Evolutionary conservation across 53 echinoderm and acorn worm species (phyloP).

Genomic region (Hippasteria phrygiana): DNA sequence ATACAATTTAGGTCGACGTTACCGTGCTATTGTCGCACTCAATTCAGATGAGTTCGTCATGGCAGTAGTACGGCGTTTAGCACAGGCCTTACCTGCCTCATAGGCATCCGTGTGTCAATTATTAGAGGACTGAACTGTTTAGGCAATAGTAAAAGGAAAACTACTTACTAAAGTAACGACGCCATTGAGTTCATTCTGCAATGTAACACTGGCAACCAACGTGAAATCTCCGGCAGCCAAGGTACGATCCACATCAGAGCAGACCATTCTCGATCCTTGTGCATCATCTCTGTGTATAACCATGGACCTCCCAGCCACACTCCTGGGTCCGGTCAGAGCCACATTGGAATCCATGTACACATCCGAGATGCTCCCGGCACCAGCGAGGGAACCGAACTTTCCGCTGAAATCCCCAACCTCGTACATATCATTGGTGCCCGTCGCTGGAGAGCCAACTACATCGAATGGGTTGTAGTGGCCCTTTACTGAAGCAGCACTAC

Average conservation of each 20-base stretch:
- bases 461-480: slow-evolving; percentile 88
- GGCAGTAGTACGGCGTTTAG: too few species aligned
- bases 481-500: slow-evolving; percentile 67
- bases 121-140: too few species aligned
- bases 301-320: slow-evolving; percentile 77
- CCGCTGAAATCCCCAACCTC: slow-evolving; percentile 89
- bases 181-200: slow-evolving; percentile 50
- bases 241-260: slow-evolving; percentile 53
- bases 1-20: too few species aligned
- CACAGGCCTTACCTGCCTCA: too few species aligned
- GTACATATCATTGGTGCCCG: slow-evolving; percentile 82
- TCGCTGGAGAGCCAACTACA: slow-evolving; percentile 68
- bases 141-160: not conserved
- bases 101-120: too few species aligned
- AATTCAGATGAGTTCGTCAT: too few species aligned
- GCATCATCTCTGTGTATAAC: slow-evolving; percentile 78
- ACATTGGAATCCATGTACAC: slow-evolving; percentile 74
- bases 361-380: not conserved
- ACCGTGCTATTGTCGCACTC: too few species aligned
- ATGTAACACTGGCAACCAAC: slow-evolving; percentile 65
- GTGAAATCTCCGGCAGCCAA: slow-evolving; percentile 61
- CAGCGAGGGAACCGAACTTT: slow-evolving; percentile 78
- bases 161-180: slow-evolving; percentile 81
- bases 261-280: slow-evolving; percentile 68
- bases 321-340: slow-evolving; percentile 76